Percentiles rank a stretch among this genome's conserved stretches.
Evolutionary conservation across 1,140 invertebrate species (phyloP).

Genomic region (Papilio dardanus): DNA sequence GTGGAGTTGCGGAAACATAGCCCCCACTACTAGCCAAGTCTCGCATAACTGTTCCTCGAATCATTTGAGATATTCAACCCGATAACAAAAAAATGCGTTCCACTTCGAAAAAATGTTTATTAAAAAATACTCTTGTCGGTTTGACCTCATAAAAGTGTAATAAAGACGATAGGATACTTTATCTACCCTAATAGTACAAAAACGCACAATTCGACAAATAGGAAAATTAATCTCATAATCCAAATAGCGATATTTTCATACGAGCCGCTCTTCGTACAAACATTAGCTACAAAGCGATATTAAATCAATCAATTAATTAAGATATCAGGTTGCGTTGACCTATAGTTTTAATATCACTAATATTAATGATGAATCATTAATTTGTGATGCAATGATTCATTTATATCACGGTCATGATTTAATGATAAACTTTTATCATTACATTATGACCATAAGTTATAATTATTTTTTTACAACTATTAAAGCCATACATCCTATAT

Average conservation of each 20-base stretch:
- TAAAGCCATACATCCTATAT: too few relatives aligned
- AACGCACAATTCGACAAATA: neutral
- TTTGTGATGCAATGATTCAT: too few relatives aligned
- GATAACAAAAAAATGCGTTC: too few relatives aligned
- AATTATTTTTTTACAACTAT: too few relatives aligned
- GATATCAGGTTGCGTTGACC: neutral
- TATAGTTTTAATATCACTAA: conserved; percentile 7
- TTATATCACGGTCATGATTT: too few relatives aligned
- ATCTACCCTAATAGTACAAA: neutral
- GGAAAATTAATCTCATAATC: conserved; percentile 5
- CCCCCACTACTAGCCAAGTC: too few relatives aligned
- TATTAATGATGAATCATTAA: neutral
- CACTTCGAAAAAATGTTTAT: too few relatives aligned
- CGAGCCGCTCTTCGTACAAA: conserved; percentile 1
- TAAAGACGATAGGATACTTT: neutral
- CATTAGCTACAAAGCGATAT: conserved; percentile 16
- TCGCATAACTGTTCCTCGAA: too few relatives aligned
- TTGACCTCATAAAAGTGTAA: neutral
- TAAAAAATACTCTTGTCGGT: too few relatives aligned
- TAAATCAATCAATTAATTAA: conserved; percentile 24
- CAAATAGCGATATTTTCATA: conserved; percentile 5
- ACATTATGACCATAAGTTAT: too few relatives aligned
- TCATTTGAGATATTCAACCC: too few relatives aligned
- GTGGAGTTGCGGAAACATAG: neutral
- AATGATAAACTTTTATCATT: too few relatives aligned